Evolutionary conservation across 2,888 invertebrate genomes (phyloP).

Genomic region (Lithophane socia): DNA sequence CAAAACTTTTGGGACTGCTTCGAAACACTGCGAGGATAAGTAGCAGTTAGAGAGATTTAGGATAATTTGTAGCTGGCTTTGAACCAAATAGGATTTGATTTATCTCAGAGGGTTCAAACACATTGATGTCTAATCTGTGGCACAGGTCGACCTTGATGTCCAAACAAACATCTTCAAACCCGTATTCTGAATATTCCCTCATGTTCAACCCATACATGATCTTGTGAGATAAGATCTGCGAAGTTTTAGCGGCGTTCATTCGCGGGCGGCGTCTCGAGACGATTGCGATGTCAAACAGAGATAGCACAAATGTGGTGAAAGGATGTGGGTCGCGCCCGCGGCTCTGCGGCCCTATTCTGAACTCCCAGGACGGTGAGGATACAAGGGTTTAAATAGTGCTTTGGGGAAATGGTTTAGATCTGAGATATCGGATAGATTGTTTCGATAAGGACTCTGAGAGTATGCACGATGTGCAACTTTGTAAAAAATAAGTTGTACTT

Average conservation of each 20-base stretch:
- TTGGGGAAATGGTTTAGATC: slow-evolving; percentile 22
- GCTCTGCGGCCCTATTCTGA: slow-evolving; percentile 71
- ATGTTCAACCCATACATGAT: slow-evolving; percentile 45
- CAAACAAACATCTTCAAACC: slow-evolving; percentile 7
- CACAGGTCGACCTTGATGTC: slow-evolving; percentile 21
- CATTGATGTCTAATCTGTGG: slow-evolving; percentile 7
- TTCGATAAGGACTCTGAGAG: background rate
- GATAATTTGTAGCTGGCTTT: background rate
- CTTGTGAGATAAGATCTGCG: slow-evolving; percentile 52
- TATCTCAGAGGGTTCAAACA: background rate
- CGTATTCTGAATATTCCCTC: slow-evolving; percentile 54
- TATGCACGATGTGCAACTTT: background rate
- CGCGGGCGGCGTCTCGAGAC: slow-evolving; percentile 69
- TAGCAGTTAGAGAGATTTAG: background rate
- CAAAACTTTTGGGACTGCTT: background rate
- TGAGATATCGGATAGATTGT: background rate
- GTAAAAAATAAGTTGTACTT: background rate
- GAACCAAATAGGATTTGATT: background rate
- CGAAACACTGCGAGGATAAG: no score
- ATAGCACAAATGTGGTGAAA: slow-evolving; percentile 86
- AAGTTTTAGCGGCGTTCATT: slow-evolving; percentile 55
- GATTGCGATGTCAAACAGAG: slow-evolving; percentile 89
- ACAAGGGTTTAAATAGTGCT: slow-evolving; percentile 6
- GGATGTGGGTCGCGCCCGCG: slow-evolving; percentile 87
- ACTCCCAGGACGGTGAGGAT: slow-evolving; percentile 38